phyloP scores from a whole-genome alignment of 2,113 vertebrate species.

The Daphoenositta chrysoptera region DNA sequence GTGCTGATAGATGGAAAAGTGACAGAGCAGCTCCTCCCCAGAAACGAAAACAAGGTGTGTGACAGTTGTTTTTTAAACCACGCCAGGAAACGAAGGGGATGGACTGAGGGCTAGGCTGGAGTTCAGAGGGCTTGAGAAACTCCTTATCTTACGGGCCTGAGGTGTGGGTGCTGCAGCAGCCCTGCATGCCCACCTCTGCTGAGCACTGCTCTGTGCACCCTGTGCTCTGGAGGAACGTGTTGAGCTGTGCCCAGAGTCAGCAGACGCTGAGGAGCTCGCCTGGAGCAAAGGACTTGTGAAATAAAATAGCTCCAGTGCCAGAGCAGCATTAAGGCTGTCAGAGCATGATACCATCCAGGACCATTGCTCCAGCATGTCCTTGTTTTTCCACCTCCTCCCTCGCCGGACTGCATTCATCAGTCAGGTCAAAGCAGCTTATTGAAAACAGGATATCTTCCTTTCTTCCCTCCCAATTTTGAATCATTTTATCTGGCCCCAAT shows the following conservation, averaged over 20 bases:
- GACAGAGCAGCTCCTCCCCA: neutral
- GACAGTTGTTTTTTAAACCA: neutral
- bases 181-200: neutral
- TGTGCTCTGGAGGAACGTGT: neutral
- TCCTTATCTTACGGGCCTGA: neutral
- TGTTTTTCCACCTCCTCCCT: slow-evolving; percentile 54
- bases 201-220: neutral
- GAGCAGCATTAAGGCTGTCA: slow-evolving; percentile 11
- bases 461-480: slow-evolving; percentile 51
- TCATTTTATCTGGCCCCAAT: slow-evolving; percentile 40
- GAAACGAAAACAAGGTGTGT: neutral
- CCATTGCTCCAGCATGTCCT: slow-evolving; percentile 49
- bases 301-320: slow-evolving; percentile 25
- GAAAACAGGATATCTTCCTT: slow-evolving; percentile 42
- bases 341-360: slow-evolving; percentile 48
- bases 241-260: slow-evolving; percentile 37
- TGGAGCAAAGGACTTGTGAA: slow-evolving; percentile 37
- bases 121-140: neutral
- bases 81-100: neutral
- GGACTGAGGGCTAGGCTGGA: neutral
- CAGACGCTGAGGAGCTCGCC: neutral
- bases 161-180: neutral
- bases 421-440: slow-evolving; percentile 46
- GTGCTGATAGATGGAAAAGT: neutral
- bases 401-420: slow-evolving; percentile 2